A percentile compares a stretch with the other conserved stretches of the same genome.
Conservation (phyloP, 2,888 invertebrate species). For the Helleia helle region DNA sequence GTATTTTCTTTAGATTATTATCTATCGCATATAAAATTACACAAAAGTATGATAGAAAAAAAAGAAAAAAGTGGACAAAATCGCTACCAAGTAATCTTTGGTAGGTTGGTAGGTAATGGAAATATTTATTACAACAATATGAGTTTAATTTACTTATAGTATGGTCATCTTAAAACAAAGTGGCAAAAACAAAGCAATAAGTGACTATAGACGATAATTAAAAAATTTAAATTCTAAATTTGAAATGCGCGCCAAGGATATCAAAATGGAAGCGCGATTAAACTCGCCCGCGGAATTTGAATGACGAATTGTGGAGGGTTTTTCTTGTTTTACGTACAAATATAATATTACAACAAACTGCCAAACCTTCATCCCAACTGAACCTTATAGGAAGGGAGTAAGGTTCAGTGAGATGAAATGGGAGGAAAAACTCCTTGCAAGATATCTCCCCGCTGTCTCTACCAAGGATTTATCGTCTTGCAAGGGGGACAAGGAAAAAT, state of each 20-base stretch:
- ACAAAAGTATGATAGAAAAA: too few species aligned
- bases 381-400: slow-evolving; percentile 11
- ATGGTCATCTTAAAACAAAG: too few species aligned
- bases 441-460: slow-evolving; percentile 66
- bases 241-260: slow-evolving; percentile 38
- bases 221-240: slow-evolving; percentile 32
- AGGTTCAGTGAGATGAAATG: slow-evolving; percentile 13
- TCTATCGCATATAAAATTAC: too few species aligned
- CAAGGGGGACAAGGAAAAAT: slow-evolving; percentile 64
- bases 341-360: slow-evolving; percentile 12
- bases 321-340: slow-evolving; percentile 54
- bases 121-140: too few species aligned
- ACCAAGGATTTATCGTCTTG: slow-evolving; percentile 71
- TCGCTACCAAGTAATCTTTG: too few species aligned
- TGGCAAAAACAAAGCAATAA: too few species aligned
- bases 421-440: slow-evolving; percentile 32
- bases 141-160: too few species aligned
- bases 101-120: too few species aligned
- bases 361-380: neutral
- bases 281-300: slow-evolving; percentile 67
- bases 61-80: too few species aligned
- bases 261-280: slow-evolving; percentile 53
- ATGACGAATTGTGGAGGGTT: slow-evolving; percentile 70
- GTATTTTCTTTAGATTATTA: too few species aligned
- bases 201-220: too few species aligned